These are phyloP conservation scores for Micropoecilia bifurca DNA, from an alignment of 2,797 vertebrate species.

Conservation along the genomic window DNA sequence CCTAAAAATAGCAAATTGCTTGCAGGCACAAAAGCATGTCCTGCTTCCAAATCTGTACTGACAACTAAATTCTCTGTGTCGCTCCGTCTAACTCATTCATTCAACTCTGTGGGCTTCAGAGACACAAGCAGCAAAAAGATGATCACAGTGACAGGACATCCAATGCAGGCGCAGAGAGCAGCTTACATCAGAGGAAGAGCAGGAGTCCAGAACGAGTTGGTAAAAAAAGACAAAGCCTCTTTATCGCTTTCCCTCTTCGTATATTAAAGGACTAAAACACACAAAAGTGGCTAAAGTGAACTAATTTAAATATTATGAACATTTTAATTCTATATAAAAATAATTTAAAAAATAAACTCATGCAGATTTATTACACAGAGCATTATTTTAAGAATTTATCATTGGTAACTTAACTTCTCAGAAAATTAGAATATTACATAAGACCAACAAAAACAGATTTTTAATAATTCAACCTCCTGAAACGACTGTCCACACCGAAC, in stretches of 20 bases:
- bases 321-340: neutral
- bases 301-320: neutral
- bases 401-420: neutral
- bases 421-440: neutral
- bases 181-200: neutral
- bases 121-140: conserved; percentile 23
- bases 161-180: neutral
- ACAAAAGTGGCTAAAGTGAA: neutral
- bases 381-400: neutral
- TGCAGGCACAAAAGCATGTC: conserved; percentile 29
- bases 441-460: neutral
- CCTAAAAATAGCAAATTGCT: conserved; percentile 43
- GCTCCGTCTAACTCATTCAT: conserved; percentile 32
- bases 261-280: neutral
- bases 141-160: conserved; percentile 24
- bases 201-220: neutral
- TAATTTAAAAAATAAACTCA: neutral
- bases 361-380: neutral
- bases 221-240: neutral
- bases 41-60: conserved; percentile 47
- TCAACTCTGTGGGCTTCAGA: conserved; percentile 36
- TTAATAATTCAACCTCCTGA: neutral
- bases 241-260: neutral
- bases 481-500: neutral
- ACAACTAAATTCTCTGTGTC: conserved; percentile 44